Conservation (phyloP, 1,140 invertebrate species). For the Archegozetes longisetosus region DNA sequence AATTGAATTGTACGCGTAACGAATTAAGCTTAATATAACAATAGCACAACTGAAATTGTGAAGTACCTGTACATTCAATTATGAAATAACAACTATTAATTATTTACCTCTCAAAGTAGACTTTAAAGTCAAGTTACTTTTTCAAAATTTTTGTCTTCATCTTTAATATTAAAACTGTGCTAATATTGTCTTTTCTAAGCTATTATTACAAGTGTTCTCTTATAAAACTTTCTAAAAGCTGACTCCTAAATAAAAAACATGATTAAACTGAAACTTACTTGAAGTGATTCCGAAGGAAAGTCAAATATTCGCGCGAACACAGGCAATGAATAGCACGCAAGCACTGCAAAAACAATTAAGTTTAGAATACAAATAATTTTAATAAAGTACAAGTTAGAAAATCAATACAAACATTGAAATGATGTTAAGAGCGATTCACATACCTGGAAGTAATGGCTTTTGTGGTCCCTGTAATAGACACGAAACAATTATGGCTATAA, state of each 20-base stretch:
- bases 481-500: slow-evolving; percentile 30
- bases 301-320: slow-evolving; percentile 33
- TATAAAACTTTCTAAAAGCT: no score
- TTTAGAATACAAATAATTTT: background rate
- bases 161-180: no score
- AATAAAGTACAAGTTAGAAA: background rate
- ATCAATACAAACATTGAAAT: background rate
- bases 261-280: background rate
- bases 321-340: slow-evolving; percentile 34
- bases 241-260: no score
- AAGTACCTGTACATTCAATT: slow-evolving; percentile 23
- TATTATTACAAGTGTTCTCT: no score
- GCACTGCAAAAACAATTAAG: slow-evolving; percentile 19
- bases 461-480: slow-evolving; percentile 34
- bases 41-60: slow-evolving; percentile 35
- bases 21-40: slow-evolving; percentile 30
- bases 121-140: no score
- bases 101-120: no score
- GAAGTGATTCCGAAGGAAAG: slow-evolving; percentile 30
- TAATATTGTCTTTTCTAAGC: no score
- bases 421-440: background rate
- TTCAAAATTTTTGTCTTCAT: no score
- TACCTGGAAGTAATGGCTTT: slow-evolving; percentile 25
- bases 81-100: background rate
- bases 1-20: slow-evolving; percentile 34